phyloP scores from a whole-genome alignment of 2,113 vertebrate species.

The Callipepla squamata region DNA sequence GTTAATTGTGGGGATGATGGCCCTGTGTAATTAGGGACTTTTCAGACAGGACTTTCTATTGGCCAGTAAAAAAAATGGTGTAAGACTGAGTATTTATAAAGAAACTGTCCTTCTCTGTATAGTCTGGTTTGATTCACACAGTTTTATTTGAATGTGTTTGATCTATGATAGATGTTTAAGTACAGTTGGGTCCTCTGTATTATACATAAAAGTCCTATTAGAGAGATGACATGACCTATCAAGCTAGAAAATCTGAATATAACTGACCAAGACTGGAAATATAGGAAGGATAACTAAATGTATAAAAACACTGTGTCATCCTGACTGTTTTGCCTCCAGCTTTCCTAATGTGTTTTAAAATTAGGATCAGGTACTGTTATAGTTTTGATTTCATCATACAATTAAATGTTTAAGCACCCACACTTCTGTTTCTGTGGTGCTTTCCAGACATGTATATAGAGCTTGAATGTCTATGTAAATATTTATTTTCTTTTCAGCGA shows the following conservation, averaged over 20 bases:
- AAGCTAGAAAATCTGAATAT: not conserved
- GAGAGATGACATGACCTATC: not conserved
- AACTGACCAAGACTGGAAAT: not conserved
- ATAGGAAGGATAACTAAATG: not conserved
- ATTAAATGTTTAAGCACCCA: not conserved
- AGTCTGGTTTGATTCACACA: not conserved
- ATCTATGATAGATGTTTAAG: not conserved
- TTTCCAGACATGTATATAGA: not conserved
- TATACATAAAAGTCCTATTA: not conserved
- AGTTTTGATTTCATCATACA: not conserved
- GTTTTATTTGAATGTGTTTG: not conserved
- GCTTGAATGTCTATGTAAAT: rapidly evolving
- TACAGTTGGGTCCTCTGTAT: not conserved
- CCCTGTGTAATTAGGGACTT: not conserved
- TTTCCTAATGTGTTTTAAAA: not conserved
- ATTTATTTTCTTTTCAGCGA: not conserved
- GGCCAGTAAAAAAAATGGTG: not conserved
- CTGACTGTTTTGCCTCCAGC: not conserved
- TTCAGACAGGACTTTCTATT: not conserved
- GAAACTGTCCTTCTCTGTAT: not conserved
- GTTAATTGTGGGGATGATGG: not conserved
- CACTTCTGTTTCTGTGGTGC: not conserved
- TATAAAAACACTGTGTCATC: not conserved
- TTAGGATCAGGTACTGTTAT: not conserved
- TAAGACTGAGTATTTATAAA: not conserved